These are phyloP conservation scores for Peromyscus californicus DNA, from an alignment of 2,113 vertebrate genomes.

Conservation along the genomic window DNA sequence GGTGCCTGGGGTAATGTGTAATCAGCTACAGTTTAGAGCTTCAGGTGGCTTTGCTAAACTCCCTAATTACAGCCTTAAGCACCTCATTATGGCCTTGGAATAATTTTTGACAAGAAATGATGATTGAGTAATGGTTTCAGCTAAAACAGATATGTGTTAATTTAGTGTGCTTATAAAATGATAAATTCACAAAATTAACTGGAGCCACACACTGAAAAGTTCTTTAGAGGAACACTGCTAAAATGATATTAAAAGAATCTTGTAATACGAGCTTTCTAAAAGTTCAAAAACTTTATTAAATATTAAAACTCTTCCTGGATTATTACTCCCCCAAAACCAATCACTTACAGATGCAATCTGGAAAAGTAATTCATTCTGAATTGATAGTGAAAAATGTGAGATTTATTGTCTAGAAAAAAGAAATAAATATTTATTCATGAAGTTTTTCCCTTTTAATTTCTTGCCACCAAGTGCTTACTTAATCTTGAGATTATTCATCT, in stretches of 20 bases:
- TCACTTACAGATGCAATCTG: not conserved
- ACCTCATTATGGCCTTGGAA: conserved; percentile 44
- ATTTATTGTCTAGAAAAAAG: not conserved
- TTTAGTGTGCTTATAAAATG: conserved; percentile 13
- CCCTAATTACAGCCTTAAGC: conserved; percentile 49
- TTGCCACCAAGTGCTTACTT: not conserved
- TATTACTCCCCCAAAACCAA: not conserved
- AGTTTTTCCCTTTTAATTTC: not conserved
- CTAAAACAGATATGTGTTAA: conserved; percentile 38
- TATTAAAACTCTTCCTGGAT: not conserved
- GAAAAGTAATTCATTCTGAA: not conserved
- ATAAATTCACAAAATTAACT: not conserved
- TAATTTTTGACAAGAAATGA: conserved; percentile 64
- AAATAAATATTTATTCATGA: not conserved
- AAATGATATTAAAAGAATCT: not conserved
- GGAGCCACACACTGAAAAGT: not conserved
- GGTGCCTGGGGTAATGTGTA: conserved; percentile 43
- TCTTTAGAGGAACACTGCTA: not conserved
- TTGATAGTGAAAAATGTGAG: not conserved
- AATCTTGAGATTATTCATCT: not conserved
- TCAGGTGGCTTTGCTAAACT: conserved; percentile 37
- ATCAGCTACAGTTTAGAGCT: conserved; percentile 46
- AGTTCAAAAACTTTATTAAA: not conserved
- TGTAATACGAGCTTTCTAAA: not conserved
- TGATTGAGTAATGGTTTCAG: conserved; percentile 19